Evolutionary conservation across 2,888 invertebrate species (phyloP), one percentile per base, ranked within the genome.

Genomic region (Coleophora deauratella): DNA sequence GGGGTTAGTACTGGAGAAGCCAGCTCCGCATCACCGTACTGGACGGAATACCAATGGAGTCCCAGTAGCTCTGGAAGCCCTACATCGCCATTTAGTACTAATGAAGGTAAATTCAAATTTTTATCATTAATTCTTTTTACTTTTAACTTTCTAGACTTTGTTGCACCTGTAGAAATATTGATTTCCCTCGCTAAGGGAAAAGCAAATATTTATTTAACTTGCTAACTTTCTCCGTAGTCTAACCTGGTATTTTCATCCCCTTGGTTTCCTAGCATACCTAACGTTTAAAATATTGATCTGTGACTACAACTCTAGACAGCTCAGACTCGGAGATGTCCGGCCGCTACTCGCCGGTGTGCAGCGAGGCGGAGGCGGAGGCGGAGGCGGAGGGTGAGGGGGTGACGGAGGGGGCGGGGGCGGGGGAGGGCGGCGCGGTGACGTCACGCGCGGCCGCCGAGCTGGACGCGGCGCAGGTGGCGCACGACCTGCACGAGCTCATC

Each of bases 271-370:
- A 21, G 21, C 6, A 21, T 6, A 21, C 3, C 21, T 21, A 21
- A 3, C 3, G 3, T 21, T 6, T 21, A 21, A 21, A 21, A 4
- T 21, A 21, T 21, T n/a, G n/a, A 21, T 21, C 21, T 21, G 6
- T 21, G 21, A 21, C 14, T 38, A 1, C 37, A 37, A 27, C 50
- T 50, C 2, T 62, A 86, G 86, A 84, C 32, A 81, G 77, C 53
- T 88, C 87, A 1, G 89, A 89, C 62, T 86, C 86, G 0, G 86
- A 87, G 50, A 71, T 84, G 50, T 89, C 89, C 0, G 89, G 89
- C 13, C 87, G 89, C 38, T 90, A 90, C 60, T 91, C 91, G 40
- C 91, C 91, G 0, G 88, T 91, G 14, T 91, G 91, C 55, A 91
- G 90, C 51, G 84, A 82, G 14, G 62, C 62, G 14, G 82, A 80